These are phyloP conservation scores for Pheucticus melanocephalus DNA, from an alignment of 2,113 vertebrate genomes.

Conservation along the genomic window DNA sequence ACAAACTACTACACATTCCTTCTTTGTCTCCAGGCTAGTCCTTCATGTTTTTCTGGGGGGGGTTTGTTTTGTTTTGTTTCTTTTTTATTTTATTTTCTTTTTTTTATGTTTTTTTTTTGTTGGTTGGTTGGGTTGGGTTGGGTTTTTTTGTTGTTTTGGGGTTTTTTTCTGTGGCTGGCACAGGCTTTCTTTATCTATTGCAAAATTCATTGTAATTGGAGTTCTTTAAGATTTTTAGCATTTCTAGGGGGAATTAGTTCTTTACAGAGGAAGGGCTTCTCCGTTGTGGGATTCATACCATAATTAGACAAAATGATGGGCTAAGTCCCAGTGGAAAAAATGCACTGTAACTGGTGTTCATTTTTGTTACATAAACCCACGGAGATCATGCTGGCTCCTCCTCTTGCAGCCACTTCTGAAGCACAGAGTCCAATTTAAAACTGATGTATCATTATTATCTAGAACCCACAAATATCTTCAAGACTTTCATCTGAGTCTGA, in stretches of 20 bases:
- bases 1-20: background rate
- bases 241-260: constrained; percentile 55
- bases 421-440: constrained; percentile 23
- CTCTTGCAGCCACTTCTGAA: constrained; percentile 14
- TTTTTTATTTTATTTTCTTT: background rate
- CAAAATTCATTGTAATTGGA: constrained; percentile 55
- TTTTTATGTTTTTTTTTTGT: too few relatives aligned
- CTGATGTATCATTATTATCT: background rate
- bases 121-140: too few relatives aligned
- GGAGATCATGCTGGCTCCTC: constrained; percentile 17
- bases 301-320: constrained; percentile 71
- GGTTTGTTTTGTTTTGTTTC: background rate
- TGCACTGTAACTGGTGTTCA: constrained; percentile 61
- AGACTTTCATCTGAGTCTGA: background rate
- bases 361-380: constrained; percentile 55
- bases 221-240: constrained; percentile 32
- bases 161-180: background rate
- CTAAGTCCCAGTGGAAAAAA: constrained; percentile 44
- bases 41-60: background rate
- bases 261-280: constrained; percentile 47
- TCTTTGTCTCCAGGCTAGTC: background rate
- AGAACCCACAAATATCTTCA: constrained; percentile 1
- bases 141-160: background rate
- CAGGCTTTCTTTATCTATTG: background rate
- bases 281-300: constrained; percentile 41